A percentile compares a stretch with the other conserved stretches of the same genome.
These are phyloP conservation scores for Drosophila ironensis DNA, from an alignment of 1,140 invertebrate species.

Conservation along the genomic window DNA sequence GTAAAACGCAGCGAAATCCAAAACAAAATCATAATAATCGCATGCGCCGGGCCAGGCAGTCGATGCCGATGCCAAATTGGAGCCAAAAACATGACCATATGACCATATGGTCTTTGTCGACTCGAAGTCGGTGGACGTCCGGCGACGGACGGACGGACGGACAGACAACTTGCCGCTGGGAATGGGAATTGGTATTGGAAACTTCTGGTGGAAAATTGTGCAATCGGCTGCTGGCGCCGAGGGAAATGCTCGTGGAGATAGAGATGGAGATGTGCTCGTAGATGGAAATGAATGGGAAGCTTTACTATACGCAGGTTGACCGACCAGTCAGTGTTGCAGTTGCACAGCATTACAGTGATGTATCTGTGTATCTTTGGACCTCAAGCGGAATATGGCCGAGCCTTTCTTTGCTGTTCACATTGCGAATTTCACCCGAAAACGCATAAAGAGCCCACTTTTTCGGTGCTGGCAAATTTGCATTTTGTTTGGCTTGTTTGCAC, in stretches of 20 bases:
- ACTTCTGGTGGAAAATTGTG: neutral
- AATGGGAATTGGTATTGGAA: neutral
- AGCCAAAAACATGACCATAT: conserved; percentile 50
- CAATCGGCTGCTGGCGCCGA: neutral
- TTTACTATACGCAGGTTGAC: neutral
- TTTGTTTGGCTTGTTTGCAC: conserved; percentile 62
- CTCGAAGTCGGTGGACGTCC: conserved; percentile 11
- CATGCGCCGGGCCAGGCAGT: conserved; percentile 46
- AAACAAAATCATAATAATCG: conserved; percentile 73
- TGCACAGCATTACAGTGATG: too few species aligned
- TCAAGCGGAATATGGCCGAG: conserved; percentile 23
- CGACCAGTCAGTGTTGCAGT: too few species aligned
- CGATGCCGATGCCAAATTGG: conserved; percentile 12
- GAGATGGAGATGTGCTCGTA: neutral
- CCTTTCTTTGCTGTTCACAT: conserved; percentile 65
- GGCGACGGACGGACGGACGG: too few species aligned
- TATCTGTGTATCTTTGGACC: too few species aligned
- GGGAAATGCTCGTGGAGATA: neutral
- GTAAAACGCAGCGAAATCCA: conserved; percentile 9
- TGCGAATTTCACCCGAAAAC: conserved; percentile 50
- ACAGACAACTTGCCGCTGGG: neutral
- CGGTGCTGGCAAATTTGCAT: conserved; percentile 54
- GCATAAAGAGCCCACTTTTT: neutral
- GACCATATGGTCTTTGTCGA: conserved; percentile 57
- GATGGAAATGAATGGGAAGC: neutral